Evolutionary conservation across 1,140 invertebrate genomes (phyloP).

Genomic region (Tachypleus tridentatus): DNA sequence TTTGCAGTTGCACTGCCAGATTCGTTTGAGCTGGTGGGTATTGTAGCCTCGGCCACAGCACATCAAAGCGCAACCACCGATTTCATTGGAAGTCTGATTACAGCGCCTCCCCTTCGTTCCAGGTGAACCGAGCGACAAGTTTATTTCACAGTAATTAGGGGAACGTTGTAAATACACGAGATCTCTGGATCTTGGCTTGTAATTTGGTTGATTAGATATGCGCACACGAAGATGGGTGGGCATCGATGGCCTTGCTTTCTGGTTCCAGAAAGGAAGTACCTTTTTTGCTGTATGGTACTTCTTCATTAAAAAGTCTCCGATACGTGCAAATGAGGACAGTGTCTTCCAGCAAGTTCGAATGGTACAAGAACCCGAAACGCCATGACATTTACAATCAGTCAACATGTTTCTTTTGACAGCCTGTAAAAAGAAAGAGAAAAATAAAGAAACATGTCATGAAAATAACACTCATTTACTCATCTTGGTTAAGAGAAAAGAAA

Average conservation of each 20-base stretch:
- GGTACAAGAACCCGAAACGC: slow-evolving; percentile 88
- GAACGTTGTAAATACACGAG: slow-evolving; percentile 78
- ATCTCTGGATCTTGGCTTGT: slow-evolving; percentile 58
- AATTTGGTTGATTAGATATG: slow-evolving; percentile 4
- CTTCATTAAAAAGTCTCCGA: slow-evolving; percentile 33
- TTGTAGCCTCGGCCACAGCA: slow-evolving; percentile 45
- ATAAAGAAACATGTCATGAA: too few species aligned
- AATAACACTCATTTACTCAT: too few species aligned
- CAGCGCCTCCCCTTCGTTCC: slow-evolving; percentile 47
- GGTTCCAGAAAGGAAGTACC: slow-evolving; percentile 9
- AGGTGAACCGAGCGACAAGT: slow-evolving; percentile 33
- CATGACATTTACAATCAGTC: slow-evolving; percentile 89
- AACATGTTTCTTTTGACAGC: slow-evolving; percentile 49
- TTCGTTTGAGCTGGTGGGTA: slow-evolving; percentile 19
- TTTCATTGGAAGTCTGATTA: slow-evolving; percentile 47
- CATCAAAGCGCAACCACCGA: slow-evolving; percentile 49
- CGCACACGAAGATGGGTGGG: slow-evolving; percentile 9
- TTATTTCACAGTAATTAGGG: slow-evolving; percentile 79
- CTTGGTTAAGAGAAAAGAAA: too few species aligned
- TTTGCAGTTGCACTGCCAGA: slow-evolving; percentile 44
- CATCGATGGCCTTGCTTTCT: not conserved
- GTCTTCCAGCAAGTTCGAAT: slow-evolving; percentile 86
- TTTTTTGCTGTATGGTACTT: slow-evolving; percentile 34
- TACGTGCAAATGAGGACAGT: slow-evolving; percentile 44
- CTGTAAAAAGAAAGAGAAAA: too few species aligned